A percentile compares a stretch with the other conserved stretches of the same genome.
Evolutionary conservation across 2,113 vertebrate genomes (phyloP).

Genomic region (Melanerpes aurifrons): DNA sequence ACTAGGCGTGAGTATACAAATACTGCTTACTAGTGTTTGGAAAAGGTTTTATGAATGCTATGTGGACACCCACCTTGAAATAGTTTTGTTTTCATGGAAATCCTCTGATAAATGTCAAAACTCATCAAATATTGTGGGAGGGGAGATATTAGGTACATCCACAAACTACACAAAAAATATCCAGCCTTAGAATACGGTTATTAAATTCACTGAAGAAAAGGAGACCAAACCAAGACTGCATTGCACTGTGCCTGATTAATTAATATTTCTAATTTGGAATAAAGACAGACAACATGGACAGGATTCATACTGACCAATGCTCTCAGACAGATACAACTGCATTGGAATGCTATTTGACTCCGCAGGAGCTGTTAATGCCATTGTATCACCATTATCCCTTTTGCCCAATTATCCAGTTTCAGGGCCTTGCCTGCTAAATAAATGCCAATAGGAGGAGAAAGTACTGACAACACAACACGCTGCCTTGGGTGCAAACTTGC

Average conservation of each 20-base stretch:
- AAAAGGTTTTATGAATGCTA: not conserved
- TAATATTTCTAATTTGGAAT: not conserved
- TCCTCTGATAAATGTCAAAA: not conserved
- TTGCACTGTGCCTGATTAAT: not conserved
- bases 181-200: not conserved
- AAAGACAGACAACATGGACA: not conserved
- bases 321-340: not conserved
- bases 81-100: not conserved
- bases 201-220: not conserved
- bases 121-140: not conserved
- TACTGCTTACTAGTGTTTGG: not conserved
- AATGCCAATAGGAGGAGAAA: not conserved
- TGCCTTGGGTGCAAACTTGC: not conserved
- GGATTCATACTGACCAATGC: not conserved
- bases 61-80: not conserved
- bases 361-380: not conserved
- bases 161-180: not conserved
- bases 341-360: not conserved
- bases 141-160: not conserved
- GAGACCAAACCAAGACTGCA: not conserved
- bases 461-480: not conserved
- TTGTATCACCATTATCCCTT: not conserved
- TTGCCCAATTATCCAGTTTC: not conserved
- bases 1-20: not conserved
- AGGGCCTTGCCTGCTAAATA: rapidly evolving